Evolutionary conservation across 2,888 invertebrate genomes (phyloP).

Genomic region (Corbicula japonica): DNA sequence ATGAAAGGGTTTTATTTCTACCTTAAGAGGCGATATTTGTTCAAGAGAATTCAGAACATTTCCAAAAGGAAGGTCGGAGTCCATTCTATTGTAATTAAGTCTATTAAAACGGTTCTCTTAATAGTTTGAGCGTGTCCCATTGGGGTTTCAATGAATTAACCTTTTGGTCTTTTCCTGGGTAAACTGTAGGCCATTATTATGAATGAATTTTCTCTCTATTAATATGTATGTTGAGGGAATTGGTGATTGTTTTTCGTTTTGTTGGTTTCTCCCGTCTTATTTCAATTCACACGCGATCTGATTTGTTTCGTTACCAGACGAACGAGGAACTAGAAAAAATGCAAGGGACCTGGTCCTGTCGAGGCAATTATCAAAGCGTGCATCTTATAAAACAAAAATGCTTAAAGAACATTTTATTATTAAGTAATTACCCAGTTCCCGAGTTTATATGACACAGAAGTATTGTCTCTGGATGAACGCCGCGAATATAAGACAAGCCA

Average conservation of each 20-base stretch:
- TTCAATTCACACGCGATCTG: too few relatives aligned
- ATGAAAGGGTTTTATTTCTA: conserved; percentile 55
- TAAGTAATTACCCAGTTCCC: too few relatives aligned
- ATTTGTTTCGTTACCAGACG: too few relatives aligned
- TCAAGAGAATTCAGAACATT: conserved; percentile 14
- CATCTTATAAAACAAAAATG: too few relatives aligned
- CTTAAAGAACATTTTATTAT: too few relatives aligned
- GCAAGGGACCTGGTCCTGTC: too few relatives aligned
- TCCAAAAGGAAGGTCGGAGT: conserved; percentile 31
- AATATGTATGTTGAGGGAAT: conserved; percentile 70
- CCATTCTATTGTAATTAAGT: conserved; percentile 64
- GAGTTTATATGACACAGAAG: too few relatives aligned
- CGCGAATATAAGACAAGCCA: too few relatives aligned
- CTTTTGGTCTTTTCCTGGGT: conserved; percentile 37
- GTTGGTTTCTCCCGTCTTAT: conserved; percentile 35
- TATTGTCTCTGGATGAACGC: too few relatives aligned
- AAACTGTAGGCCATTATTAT: conserved; percentile 34
- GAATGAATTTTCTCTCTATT: conserved; percentile 50
- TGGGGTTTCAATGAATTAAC: conserved; percentile 58
- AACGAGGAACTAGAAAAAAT: too few relatives aligned
- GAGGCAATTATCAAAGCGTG: too few relatives aligned
- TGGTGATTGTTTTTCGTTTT: conserved; percentile 30
- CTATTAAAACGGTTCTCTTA: conserved; percentile 60
- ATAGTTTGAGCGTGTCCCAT: conserved; percentile 24
- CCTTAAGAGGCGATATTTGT: conserved; percentile 10